Base-by-base conservation (phyloP, 2,888 invertebrate genomes). In the Colostygia pectinataria region DNA sequence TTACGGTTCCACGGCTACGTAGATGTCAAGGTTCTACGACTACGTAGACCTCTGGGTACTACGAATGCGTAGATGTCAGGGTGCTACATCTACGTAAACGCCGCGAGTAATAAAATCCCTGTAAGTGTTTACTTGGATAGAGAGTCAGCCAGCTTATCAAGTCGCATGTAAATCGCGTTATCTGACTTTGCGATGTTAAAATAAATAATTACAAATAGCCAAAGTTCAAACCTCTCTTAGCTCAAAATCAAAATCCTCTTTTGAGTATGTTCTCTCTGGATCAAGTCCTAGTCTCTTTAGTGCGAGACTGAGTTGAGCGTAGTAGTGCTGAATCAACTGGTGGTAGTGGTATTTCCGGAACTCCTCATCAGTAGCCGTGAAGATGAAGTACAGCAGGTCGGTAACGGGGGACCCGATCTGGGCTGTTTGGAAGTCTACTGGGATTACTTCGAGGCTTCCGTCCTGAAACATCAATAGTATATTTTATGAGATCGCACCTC, bases 321-420 rank as follows among this genome's bases (percentile, higher is more conserved):
- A 42, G 38, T 51, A 55, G 9, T 48, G 47, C 1, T 41, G 33
- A 0, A 55, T 3, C 6, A 55, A 38, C 1, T 37, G 8, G 3
- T 55, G 23, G 34, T 27, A 55, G 41, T 55, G 12, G 4, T 48
- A 12, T 1, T 14, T 32, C 0, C 55, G 27, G 31, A 55, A 55
- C 20, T 38, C 31, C 25, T 25, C 28, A 27, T 49, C 43, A 0
- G 54, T 54, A 18, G 44, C 45, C 8, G 33, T 14, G 43, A 44
- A 52, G 28, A 55, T 46, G 43, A 50, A 56, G 37, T 56, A 57
- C 13, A 57, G 36, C 18, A 57, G 45, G 31, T 59, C 58, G 1
- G 48, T 39, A 20, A 56, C 32, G 5, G 49, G 50, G 20, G 31
- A 33, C 0, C 48, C 50, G 4, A 32, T n/a, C 3, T 34, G 42